Percentiles rank a stretch among this genome's conserved stretches.
phyloP scores from a whole-genome alignment of 1,140 invertebrate genomes.

The Listronotus bonariensis region DNA sequence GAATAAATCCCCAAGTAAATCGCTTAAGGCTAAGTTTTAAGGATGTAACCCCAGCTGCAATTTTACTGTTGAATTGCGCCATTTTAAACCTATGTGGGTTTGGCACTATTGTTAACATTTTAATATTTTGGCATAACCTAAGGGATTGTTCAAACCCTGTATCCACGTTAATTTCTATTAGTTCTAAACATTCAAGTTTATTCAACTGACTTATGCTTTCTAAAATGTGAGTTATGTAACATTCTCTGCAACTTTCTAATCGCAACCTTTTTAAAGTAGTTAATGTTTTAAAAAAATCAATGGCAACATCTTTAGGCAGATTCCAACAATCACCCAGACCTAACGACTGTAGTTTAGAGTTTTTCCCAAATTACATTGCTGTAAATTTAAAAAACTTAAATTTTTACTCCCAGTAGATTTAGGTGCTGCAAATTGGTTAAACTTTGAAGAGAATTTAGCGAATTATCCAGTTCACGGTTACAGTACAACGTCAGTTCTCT shows the following conservation, averaged over 20 bases:
- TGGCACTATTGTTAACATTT: not conserved
- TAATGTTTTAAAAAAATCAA: not conserved
- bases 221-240: not conserved
- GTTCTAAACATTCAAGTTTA: not conserved
- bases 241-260: conserved; percentile 7
- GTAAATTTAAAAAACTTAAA: not conserved
- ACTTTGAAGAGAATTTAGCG: not conserved
- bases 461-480: not conserved
- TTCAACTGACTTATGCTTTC: not conserved
- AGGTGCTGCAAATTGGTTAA: not conserved
- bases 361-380: not conserved
- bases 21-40: not conserved
- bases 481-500: conserved; percentile 4
- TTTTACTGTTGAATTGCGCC: not conserved
- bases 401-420: conserved; percentile 4
- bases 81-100: conserved; percentile 4
- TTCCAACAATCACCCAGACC: conserved; percentile 1
- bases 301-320: not conserved
- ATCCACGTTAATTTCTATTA: not conserved
- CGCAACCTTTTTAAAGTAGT: not conserved
- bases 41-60: not conserved
- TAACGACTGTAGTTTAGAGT: not conserved
- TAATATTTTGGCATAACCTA: not conserved
- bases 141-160: not conserved
- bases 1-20: conserved; percentile 10